These are phyloP conservation scores for Phrynosoma blainvillii DNA, from an alignment of 2,113 vertebrate species.

Conservation along the genomic window DNA sequence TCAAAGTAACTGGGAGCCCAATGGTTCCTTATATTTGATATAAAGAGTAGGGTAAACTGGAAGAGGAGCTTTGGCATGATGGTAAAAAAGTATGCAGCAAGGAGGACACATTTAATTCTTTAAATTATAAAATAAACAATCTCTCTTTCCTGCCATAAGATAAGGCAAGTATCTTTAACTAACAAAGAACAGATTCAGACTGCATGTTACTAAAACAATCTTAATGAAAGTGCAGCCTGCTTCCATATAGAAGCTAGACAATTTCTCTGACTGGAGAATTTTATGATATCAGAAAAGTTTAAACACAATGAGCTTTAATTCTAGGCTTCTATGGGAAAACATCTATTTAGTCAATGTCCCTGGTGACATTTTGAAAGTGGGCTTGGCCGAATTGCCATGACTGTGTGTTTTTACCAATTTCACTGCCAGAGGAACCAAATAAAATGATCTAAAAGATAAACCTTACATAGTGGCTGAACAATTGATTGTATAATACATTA, in stretches of 20 bases:
- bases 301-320: neutral
- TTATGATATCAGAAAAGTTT: no score
- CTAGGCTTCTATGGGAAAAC: neutral
- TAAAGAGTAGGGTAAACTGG: neutral
- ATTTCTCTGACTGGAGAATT: no score
- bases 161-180: neutral
- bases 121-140: neutral
- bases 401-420: neutral
- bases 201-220: neutral
- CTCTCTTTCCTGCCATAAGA: neutral
- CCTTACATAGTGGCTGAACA: neutral
- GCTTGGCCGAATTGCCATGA: neutral
- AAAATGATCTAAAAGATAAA: neutral
- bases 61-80: neutral
- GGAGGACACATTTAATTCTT: neutral
- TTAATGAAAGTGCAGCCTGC: neutral
- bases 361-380: neutral
- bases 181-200: neutral
- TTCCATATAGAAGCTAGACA: no score
- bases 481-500: conserved; percentile 52
- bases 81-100: neutral
- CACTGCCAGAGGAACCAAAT: neutral
- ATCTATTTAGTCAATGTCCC: neutral
- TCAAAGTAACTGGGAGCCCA: neutral
- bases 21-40: neutral